Percentiles rank a stretch among this genome's conserved stretches.
Conservation (phyloP, 2,113 vertebrate species). For the Ceyx margarethae region DNA sequence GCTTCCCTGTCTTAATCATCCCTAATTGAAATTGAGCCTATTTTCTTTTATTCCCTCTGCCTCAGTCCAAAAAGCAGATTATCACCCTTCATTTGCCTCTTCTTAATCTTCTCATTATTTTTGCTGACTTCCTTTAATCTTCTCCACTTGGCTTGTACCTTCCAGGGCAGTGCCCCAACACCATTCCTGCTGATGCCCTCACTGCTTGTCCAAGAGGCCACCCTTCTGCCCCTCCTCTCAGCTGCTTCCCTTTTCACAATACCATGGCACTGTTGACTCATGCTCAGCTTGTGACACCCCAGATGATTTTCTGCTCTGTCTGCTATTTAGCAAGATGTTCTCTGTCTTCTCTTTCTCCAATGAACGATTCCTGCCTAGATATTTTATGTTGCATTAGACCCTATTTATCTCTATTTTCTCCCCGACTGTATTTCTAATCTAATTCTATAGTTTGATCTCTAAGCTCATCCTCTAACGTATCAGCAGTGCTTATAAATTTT, state of each 20-base stretch:
- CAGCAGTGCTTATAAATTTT: neutral
- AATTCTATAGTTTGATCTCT: neutral
- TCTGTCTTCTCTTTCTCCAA: neutral
- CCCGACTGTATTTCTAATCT: neutral
- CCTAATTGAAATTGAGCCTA: neutral
- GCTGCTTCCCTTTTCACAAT: neutral
- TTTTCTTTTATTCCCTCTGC: neutral
- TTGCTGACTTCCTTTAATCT: neutral
- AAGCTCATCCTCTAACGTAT: neutral
- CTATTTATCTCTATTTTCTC: neutral
- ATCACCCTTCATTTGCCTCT: neutral
- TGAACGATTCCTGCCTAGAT: neutral
- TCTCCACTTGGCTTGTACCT: neutral
- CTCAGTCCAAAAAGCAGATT: neutral
- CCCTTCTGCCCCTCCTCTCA: neutral
- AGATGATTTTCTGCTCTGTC: constrained; percentile 29
- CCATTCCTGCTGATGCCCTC: too few species aligned
- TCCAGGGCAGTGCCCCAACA: neutral
- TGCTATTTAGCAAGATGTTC: neutral
- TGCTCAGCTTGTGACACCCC: constrained; percentile 27
- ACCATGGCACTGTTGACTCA: constrained; percentile 22
- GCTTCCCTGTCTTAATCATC: neutral
- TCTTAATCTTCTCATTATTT: neutral
- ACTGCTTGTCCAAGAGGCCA: neutral
- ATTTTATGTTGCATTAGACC: neutral